Conservation (phyloP, 2,113 vertebrate species). For the Caretta caretta region DNA sequence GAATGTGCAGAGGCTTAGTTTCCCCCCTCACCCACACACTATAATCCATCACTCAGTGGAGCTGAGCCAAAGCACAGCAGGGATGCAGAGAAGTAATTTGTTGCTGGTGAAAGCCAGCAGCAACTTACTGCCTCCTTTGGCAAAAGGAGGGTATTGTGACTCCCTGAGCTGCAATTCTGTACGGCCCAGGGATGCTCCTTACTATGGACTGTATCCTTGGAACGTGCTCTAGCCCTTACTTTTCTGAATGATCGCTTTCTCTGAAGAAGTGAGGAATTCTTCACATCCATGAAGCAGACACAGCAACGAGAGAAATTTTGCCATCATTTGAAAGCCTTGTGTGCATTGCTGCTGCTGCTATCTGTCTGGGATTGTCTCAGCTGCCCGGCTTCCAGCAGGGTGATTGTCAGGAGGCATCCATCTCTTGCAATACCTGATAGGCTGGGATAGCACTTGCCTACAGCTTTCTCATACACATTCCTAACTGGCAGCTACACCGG, state of each 20-base stretch:
- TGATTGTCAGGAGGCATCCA: background rate
- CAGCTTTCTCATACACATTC: background rate
- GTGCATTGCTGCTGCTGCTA: background rate
- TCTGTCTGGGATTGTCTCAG: background rate
- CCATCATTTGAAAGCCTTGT: background rate
- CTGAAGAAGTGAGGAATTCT: background rate
- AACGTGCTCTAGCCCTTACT: fast-evolving
- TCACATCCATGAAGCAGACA: background rate
- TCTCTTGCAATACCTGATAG: background rate
- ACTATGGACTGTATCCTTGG: background rate
- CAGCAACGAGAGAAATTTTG: background rate
- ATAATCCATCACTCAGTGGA: background rate
- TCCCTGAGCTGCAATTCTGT: background rate
- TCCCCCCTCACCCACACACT: too few relatives aligned
- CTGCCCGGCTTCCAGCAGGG: fast-evolving
- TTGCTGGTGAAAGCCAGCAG: background rate
- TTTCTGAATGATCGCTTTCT: background rate
- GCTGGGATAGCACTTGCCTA: background rate
- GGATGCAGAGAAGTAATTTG: background rate
- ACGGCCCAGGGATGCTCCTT: background rate
- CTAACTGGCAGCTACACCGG: background rate
- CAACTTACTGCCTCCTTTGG: background rate
- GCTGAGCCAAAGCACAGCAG: background rate
- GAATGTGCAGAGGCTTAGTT: background rate
- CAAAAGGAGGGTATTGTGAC: background rate